Evolutionary conservation across 2,888 invertebrate species (phyloP), one percentile per base, ranked within the genome.

Genomic region (Drosophila parthenogenetica): DNA sequence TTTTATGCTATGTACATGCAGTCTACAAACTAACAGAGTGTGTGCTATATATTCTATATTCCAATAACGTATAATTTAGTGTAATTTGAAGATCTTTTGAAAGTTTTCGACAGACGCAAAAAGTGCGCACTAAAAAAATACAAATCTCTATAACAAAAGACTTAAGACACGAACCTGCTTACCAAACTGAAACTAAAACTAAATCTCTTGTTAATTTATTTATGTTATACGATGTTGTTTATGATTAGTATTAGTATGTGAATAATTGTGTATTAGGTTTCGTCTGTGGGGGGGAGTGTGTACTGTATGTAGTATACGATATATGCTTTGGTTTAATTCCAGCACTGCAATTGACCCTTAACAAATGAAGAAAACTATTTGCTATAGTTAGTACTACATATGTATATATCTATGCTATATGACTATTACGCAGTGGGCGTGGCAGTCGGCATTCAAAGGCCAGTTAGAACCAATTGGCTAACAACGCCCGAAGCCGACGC

Each of bases 271-370:
- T 39, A 17, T 32, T 48, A 64, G 60, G 35, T 39, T 58, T 17
- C 19, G 46, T 17, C 3, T 48, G 39, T 58, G 40, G 55, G 46
- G 40, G 55, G 46, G 49, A 17, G 46, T 57, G 45, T 73, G 53
- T 69, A 62, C 42, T 64, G 19, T 55, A 65, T 69, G 49, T 73
- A 57, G 59, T 60, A 45, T 58, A 53, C 61, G 50, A 51, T 57
- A 45, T 70, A 79, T 85, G 86, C 92, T 92, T 92, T 92, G 92
- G 92, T 92, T 92, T 91, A 90, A 90, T 91, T 92, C 91, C 92
- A 91, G 92, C 92, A 91, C 84, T 86, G 79, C 77, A 76, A 83
- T 69, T 57, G 57, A 78, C 79, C 67, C 70, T 72, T 66, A 69
- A 72, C 49, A 40, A 59, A 11, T 35, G 35, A 13, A 13, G 4